Evolutionary conservation across 2,797 vertebrate genomes (phyloP).

Genomic region (Gadopsis marmoratus): DNA sequence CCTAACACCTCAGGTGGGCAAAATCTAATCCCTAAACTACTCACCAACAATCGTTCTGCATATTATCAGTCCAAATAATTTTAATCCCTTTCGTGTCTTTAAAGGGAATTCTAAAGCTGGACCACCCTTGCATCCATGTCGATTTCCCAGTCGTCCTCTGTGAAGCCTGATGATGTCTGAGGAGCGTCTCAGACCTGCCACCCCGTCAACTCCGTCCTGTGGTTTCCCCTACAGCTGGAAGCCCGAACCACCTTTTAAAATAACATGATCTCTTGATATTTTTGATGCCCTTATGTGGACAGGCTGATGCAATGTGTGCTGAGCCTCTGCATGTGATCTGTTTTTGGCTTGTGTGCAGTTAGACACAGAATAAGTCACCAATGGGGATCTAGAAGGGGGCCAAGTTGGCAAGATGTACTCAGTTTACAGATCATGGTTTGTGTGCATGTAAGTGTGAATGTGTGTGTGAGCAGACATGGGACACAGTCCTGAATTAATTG

Average conservation of each 20-base stretch:
- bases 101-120: conserved; percentile 95
- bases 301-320: conserved; percentile 70
- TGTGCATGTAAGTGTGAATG: conserved; percentile 67
- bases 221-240: conserved; percentile 68
- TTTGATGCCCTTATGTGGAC: conserved; percentile 73
- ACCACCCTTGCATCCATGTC: conserved; percentile 94
- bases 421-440: conserved; percentile 68
- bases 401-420: conserved; percentile 54
- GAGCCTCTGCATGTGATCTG: conserved; percentile 80
- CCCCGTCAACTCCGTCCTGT: conserved; percentile 78
- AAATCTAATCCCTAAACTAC: background rate
- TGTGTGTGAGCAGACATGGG: conserved; percentile 49
- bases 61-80: background rate
- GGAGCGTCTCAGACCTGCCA: conserved; percentile 60
- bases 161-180: conserved; percentile 88
- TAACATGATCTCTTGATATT: conserved; percentile 72
- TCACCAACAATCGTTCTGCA: background rate
- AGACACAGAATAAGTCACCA: conserved; percentile 65
- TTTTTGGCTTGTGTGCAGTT: conserved; percentile 73
- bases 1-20: conserved; percentile 93
- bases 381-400: conserved; percentile 56
- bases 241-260: conserved; percentile 70
- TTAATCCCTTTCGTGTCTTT: conserved; percentile 22
- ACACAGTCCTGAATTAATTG: conserved; percentile 43
- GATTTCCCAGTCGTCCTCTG: conserved; percentile 97